Evolutionary conservation across 2,113 vertebrate genomes (phyloP), one percentile per base, ranked within the genome.

Genomic region (Ceyx cyanopectus): DNA sequence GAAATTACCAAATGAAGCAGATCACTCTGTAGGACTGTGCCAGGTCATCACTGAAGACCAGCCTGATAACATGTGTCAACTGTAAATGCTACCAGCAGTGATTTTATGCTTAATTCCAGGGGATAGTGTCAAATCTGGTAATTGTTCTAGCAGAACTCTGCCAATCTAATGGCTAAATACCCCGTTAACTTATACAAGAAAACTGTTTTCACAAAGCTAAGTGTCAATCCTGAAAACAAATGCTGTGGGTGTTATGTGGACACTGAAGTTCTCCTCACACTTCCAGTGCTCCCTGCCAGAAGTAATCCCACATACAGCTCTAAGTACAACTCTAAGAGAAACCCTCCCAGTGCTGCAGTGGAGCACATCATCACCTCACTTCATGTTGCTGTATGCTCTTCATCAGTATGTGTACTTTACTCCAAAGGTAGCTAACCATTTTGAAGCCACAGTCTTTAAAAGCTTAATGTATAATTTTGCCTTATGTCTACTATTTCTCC

Each of bases 21-120:
- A 73, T 89, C 32, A 29, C 62, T 85, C 62, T 58, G 26, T 22
- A 81, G 26, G 76, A 88, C 34, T 61, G 53, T n/a, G 57, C 29
- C 5, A 2, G 61, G 61, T 87, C 41, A 45, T 60, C 57, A 45
- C 65, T 78, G 63, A 19, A 93, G 70, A 83, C 66, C 81, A 73
- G 83, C 30, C 69, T 90, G 29, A 56, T 57, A 75, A 57, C 27
- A 29, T 87, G 54, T 87, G 88, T 70, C 86, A 86, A 68, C 58
- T 84, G 37, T 61, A 79, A 72, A 92, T 51, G 45, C 51, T 87
- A 94, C 66, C 66, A 96, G 78, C 81, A 76, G 81, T 69, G 58
- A 92, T 73, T 81, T 86, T 68, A 81, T 68, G 56, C 58, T 74
- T 87, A 95, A 90, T 90, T 85, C 58, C 81, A 95, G 54, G 40